A percentile compares a stretch with the other conserved stretches of the same genome.
phyloP scores from a whole-genome alignment of 2,888 invertebrate genomes.

The Achlya flavicornis region DNA sequence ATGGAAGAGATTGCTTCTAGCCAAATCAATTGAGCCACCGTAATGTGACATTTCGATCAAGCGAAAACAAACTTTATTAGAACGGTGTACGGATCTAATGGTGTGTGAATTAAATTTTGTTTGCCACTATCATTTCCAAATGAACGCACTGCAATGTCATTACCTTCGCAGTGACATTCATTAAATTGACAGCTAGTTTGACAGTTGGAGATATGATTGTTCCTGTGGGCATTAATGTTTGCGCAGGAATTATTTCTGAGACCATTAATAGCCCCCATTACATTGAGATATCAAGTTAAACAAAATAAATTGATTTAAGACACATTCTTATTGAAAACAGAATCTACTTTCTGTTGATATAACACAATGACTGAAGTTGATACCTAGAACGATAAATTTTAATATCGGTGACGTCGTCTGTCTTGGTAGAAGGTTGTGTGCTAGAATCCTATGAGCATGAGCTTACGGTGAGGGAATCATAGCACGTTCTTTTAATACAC shows the following conservation, averaged over 20 bases:
- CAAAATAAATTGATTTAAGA: background rate
- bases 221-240: constrained; percentile 53
- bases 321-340: no score
- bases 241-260: constrained; percentile 66
- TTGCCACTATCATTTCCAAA: constrained; percentile 68
- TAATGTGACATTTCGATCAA: constrained; percentile 18
- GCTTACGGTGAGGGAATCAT: no score
- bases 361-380: no score
- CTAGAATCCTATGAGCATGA: no score
- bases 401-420: no score
- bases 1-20: constrained; percentile 61
- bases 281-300: background rate
- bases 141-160: constrained; percentile 64
- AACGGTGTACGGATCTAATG: constrained; percentile 26
- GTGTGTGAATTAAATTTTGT: constrained; percentile 30
- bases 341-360: no score
- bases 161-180: constrained; percentile 64
- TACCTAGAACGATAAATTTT: no score
- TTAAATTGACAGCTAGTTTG: constrained; percentile 72
- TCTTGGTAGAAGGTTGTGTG: no score
- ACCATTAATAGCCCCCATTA: constrained; percentile 49
- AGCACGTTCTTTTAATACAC: no score
- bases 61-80: constrained; percentile 30
- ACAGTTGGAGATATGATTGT: constrained; percentile 69
- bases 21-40: constrained; percentile 55